A percentile compares a stretch with the other conserved stretches of the same genome.
Conservation (phyloP, 2,113 vertebrate genomes). For the Chionomys nivalis region DNA sequence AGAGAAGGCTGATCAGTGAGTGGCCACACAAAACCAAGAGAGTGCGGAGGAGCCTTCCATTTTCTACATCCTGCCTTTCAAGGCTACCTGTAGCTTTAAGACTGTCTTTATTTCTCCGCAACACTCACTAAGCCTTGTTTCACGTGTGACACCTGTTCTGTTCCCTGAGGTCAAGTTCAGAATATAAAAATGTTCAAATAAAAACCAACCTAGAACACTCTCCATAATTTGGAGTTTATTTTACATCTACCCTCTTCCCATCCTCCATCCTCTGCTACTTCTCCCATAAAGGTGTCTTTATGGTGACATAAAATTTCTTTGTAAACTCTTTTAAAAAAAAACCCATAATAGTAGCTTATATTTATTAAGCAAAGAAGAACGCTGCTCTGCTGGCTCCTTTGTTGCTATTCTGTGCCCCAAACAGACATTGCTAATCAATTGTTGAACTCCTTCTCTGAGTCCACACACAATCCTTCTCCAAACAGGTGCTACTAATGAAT, state of each 20-base stretch:
- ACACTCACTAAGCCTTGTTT: neutral
- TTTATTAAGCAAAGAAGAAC: neutral
- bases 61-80: neutral
- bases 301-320: neutral
- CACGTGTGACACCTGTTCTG: neutral
- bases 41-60: neutral
- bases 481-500: neutral
- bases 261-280: neutral
- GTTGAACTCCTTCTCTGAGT: neutral
- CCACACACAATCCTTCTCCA: neutral
- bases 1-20: constrained; percentile 52
- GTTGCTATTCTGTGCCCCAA: neutral
- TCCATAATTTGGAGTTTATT: neutral
- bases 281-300: neutral
- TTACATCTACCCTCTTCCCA: neutral
- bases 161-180: neutral
- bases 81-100: neutral
- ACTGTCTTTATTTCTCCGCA: neutral
- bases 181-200: neutral
- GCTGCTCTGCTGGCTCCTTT: neutral
- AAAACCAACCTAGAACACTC: neutral
- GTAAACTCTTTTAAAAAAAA: neutral
- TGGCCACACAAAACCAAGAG: constrained; percentile 35
- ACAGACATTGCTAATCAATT: neutral
- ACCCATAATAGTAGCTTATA: neutral